A percentile compares a stretch with the other conserved stretches of the same genome.
Conservation (phyloP, 1,140 invertebrate genomes). For the Leptinotarsa defecta region DNA sequence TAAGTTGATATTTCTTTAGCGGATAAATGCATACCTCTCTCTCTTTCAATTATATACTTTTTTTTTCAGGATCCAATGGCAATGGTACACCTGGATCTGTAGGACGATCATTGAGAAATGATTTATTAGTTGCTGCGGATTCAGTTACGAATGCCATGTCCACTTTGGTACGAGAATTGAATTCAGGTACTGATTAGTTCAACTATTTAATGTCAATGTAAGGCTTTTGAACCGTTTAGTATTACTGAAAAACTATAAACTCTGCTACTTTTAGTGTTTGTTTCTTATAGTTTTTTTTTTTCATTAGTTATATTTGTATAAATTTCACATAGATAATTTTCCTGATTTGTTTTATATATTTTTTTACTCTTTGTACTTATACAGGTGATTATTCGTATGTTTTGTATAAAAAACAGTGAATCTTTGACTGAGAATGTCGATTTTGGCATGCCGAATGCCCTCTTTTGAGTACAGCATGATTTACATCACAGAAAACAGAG, state of each 20-base stretch:
- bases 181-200: slow-evolving; percentile 73
- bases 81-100: slow-evolving; percentile 56
- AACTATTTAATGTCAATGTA: slow-evolving; percentile 4
- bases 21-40: too few species aligned
- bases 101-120: slow-evolving; percentile 76
- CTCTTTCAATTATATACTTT: neutral
- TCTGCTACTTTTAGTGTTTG: slow-evolving; percentile 25
- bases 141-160: slow-evolving; percentile 97
- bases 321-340: slow-evolving; percentile 10
- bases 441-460: slow-evolving; percentile 27
- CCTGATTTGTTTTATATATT: slow-evolving; percentile 4
- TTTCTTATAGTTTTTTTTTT: slow-evolving; percentile 22
- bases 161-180: slow-evolving; percentile 90
- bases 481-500: slow-evolving; percentile 31
- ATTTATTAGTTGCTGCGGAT: slow-evolving; percentile 89
- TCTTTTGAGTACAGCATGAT: slow-evolving; percentile 33
- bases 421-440: slow-evolving; percentile 33
- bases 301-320: slow-evolving; percentile 20
- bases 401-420: slow-evolving; percentile 23
- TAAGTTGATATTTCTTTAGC: too few species aligned
- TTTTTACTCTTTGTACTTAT: slow-evolving; percentile 32
- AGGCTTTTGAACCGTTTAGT: slow-evolving; percentile 15
- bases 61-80: slow-evolving; percentile 49
- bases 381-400: slow-evolving; percentile 13
- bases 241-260: slow-evolving; percentile 2